A percentile compares a stretch with the other conserved stretches of the same genome.
Evolutionary conservation across 2,797 vertebrate species (phyloP).

Genomic region (Odontamblyopus lacepedii): DNA sequence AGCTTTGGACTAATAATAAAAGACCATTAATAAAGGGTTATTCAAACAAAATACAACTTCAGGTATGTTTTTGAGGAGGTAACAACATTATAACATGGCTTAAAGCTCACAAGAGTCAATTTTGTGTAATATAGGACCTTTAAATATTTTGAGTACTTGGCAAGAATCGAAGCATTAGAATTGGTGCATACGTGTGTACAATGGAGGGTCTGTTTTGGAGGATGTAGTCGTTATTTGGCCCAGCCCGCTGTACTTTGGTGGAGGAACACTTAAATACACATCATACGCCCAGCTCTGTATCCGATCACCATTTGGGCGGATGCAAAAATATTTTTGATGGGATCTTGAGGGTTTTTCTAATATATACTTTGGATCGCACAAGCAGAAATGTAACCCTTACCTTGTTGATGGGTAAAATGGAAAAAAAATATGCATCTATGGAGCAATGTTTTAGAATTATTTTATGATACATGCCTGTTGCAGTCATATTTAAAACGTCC

Average conservation of each 20-base stretch:
- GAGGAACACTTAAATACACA: slow-evolving; percentile 23
- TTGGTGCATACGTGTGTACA: slow-evolving; percentile 28
- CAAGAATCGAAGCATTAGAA: not conserved
- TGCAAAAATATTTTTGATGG: slow-evolving; percentile 1
- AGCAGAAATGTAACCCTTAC: not conserved
- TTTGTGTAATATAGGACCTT: too few relatives aligned
- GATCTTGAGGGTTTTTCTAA: not conserved
- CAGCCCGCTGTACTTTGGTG: slow-evolving; percentile 23
- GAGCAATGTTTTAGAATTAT: too few relatives aligned
- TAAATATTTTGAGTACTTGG: not conserved
- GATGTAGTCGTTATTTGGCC: slow-evolving; percentile 12
- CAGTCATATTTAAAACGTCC: too few relatives aligned
- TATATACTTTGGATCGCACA: not conserved
- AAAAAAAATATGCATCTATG: too few relatives aligned
- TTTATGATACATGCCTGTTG: too few relatives aligned
- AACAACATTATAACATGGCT: too few relatives aligned
- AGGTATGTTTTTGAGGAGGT: too few relatives aligned
- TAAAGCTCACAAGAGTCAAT: too few relatives aligned
- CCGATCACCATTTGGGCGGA: slow-evolving; percentile 6
- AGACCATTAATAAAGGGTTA: too few relatives aligned
- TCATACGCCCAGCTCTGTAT: slow-evolving; percentile 20
- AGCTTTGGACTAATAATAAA: too few relatives aligned
- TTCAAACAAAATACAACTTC: too few relatives aligned
- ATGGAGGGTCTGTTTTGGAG: slow-evolving; percentile 43
- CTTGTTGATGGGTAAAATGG: not conserved